Conservation (phyloP, 2,888 invertebrate genomes). For the Neoitamus cyanurus region DNA sequence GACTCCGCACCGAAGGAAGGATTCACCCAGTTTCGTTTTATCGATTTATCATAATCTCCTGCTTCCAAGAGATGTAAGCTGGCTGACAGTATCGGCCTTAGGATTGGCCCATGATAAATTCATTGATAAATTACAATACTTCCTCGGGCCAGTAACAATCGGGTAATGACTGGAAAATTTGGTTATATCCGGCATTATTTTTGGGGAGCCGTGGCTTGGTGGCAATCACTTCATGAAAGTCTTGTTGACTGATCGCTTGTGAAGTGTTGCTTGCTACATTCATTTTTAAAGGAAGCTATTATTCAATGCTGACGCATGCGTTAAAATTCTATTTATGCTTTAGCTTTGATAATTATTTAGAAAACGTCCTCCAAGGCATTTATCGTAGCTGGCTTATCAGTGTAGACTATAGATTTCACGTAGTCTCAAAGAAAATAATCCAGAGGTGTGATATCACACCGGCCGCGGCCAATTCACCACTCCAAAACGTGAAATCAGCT, state of each 20-base stretch:
- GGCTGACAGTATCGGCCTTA: not conserved
- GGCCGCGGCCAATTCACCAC: no score
- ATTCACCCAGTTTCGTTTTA: constrained; percentile 9
- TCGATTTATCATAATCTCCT: constrained; percentile 4
- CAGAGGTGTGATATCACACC: no score
- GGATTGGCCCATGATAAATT: not conserved
- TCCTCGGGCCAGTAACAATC: not conserved
- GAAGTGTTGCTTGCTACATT: no score
- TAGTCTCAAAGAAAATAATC: no score
- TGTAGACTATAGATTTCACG: no score
- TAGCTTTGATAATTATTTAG: no score
- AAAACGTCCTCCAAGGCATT: no score
- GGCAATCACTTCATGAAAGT: not conserved
- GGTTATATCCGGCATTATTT: not conserved
- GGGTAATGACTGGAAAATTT: not conserved
- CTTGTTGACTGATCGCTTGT: not conserved
- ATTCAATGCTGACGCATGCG: no score
- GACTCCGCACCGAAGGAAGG: not conserved
- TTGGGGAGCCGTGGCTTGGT: not conserved
- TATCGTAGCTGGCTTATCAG: no score
- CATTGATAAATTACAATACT: not conserved
- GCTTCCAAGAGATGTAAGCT: not conserved
- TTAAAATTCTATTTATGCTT: no score
- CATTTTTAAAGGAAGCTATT: not conserved
- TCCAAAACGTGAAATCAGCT: no score